Evolutionary conservation across 1,140 invertebrate species (phyloP), one percentile per base, ranked within the genome.

Genomic region (Asobara japonica): DNA sequence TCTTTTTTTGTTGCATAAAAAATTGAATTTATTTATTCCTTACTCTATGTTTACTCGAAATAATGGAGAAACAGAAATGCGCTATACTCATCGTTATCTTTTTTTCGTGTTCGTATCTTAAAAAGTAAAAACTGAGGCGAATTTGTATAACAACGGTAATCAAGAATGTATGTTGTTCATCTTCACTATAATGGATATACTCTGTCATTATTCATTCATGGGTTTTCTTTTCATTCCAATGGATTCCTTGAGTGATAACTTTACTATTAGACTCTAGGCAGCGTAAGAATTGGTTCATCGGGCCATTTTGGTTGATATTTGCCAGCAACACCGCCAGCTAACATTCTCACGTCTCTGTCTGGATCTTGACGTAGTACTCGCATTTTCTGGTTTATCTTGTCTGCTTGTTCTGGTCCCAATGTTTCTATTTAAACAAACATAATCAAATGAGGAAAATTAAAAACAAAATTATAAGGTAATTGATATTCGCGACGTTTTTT

Each of bases 281-380:
- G 16, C 25, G 11, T 22, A 13, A 27, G 20, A 25, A 20, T 56
- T 25, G 16, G 2, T 11, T 56, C 51, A 3, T 56, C 51, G 3
- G 51, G 18, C 22, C 16, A 56, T 56, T 56, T 56, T 56, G 1
- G 18, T 56, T 27, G 62, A 30, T 76, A 73, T 68, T 71, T 76
- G 61, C 36, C 65, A 16, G 73, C 77, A 10, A 76, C 69, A 45
- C 76, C 80, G 18, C 78, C 76, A 2, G 86, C 86, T 11, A 84
- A 69, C 33, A 80, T 33, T 75, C 86, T 78, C 1, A 88, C 86
- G 45, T 88, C 86, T 10, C 82, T 78, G 36, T 88, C 86, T 2
- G 38, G 72, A 62, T 88, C 86, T 7, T 66, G 22, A 10, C 79
- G 77, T 81, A 87, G 78, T 33, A 75, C 62, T 20, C 76, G 72